phyloP scores from a whole-genome alignment of 2,888 invertebrate genomes.

The Melanophora roralis region DNA sequence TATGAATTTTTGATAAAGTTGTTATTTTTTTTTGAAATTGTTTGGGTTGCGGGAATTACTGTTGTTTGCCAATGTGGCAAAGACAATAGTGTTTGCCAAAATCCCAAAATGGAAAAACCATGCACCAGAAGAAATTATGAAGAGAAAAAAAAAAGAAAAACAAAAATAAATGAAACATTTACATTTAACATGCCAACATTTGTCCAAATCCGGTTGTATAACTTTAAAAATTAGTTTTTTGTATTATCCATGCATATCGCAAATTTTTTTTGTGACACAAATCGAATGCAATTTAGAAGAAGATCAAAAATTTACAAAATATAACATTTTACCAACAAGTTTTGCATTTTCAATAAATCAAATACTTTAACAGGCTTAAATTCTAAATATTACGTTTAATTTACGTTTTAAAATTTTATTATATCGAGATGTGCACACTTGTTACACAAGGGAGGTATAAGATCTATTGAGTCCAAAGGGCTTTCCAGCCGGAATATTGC shows the following conservation, averaged over 20 bases:
- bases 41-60: background rate
- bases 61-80: slow-evolving; percentile 26
- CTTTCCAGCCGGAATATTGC: too few species aligned
- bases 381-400: too few species aligned
- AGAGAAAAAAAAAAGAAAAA: background rate
- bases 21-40: slow-evolving; percentile 6
- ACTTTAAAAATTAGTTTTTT: slow-evolving; percentile 3
- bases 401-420: too few species aligned
- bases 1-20: slow-evolving; percentile 16
- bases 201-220: slow-evolving; percentile 1
- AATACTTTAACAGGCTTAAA: too few species aligned
- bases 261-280: background rate
- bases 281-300: background rate
- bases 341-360: too few species aligned
- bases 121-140: too few species aligned
- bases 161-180: slow-evolving; percentile 9
- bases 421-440: too few species aligned
- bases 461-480: too few species aligned
- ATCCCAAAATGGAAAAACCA: background rate
- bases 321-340: background rate
- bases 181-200: background rate
- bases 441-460: too few species aligned
- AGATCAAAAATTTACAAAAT: background rate
- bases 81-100: slow-evolving; percentile 41
- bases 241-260: background rate